phyloP scores from a whole-genome alignment of 2,797 vertebrate species.

The Amphiprion clarkii region DNA sequence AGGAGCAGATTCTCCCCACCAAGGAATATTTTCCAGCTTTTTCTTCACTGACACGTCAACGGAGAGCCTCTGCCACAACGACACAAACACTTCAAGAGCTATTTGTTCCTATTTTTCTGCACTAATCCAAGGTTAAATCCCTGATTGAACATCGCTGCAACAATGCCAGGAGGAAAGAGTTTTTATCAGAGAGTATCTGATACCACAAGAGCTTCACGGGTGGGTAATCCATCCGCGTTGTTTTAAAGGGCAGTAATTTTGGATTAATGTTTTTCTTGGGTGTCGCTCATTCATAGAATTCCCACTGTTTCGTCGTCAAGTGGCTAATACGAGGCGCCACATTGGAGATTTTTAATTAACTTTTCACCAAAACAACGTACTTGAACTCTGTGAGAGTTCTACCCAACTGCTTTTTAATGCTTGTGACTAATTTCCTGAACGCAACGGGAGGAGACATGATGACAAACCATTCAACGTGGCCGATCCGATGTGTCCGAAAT shows the following conservation, averaged over 20 bases:
- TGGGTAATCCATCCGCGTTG: slow-evolving; percentile 67
- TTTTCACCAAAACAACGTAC: slow-evolving; percentile 72
- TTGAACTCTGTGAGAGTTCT: slow-evolving; percentile 70
- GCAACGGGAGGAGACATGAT: slow-evolving; percentile 47
- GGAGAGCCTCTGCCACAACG: slow-evolving; percentile 25
- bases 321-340: slow-evolving; percentile 28
- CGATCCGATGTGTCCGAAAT: slow-evolving; percentile 2
- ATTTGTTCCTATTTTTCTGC: slow-evolving; percentile 21
- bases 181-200: slow-evolving; percentile 26
- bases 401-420: slow-evolving; percentile 47
- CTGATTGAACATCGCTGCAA: slow-evolving; percentile 36
- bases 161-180: slow-evolving; percentile 32
- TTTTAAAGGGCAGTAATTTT: slow-evolving; percentile 77
- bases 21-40: slow-evolving; percentile 19
- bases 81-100: slow-evolving; percentile 47
- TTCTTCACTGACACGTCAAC: slow-evolving; percentile 40
- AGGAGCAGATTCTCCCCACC: not conserved
- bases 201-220: slow-evolving; percentile 39
- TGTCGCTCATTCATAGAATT: slow-evolving; percentile 58
- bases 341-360: slow-evolving; percentile 75
- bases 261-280: slow-evolving; percentile 59
- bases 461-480: slow-evolving; percentile 59
- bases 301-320: slow-evolving; percentile 62
- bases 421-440: slow-evolving; percentile 61
- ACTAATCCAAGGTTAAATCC: slow-evolving; percentile 35